Percentiles rank a stretch among this genome's conserved stretches.
Evolutionary conservation across 2,113 vertebrate species (phyloP).

Genomic region (Gymnocephalus cernua): DNA sequence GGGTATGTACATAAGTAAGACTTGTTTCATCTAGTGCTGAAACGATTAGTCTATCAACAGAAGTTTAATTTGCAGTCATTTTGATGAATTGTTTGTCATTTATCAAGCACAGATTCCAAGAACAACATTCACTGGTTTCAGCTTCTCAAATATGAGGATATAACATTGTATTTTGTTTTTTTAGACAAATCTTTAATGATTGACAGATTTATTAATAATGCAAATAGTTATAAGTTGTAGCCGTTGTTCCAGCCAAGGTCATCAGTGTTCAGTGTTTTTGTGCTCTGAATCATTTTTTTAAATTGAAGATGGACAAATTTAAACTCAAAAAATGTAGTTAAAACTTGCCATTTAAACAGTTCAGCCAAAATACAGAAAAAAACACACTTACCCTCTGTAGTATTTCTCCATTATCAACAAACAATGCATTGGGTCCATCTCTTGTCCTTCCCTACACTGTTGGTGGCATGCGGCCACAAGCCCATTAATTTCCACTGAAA

Average conservation of each 20-base stretch:
- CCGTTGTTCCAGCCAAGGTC: not conserved
- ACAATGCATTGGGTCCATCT: not conserved
- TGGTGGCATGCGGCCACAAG: not conserved
- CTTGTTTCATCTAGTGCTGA: not conserved
- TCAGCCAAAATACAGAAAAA: not conserved
- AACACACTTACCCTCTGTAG: not conserved
- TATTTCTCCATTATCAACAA: not conserved
- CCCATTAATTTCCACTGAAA: not conserved
- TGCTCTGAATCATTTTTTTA: not conserved
- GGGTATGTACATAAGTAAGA: slow-evolving; percentile 82
- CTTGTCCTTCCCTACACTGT: not conserved
- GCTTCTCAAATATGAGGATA: not conserved
- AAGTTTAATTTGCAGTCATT: not conserved
- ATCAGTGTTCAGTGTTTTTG: not conserved
- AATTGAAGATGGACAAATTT: not conserved
- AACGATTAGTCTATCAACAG: not conserved
- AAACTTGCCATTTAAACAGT: not conserved
- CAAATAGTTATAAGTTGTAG: not conserved
- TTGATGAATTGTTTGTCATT: not conserved
- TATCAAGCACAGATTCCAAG: not conserved
- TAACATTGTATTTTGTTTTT: not conserved
- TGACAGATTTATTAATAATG: not conserved
- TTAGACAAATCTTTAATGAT: too few species aligned
- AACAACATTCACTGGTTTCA: not conserved
- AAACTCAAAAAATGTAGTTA: not conserved